Conservation (phyloP, 2,113 vertebrate species). For the Rhea americana region DNA sequence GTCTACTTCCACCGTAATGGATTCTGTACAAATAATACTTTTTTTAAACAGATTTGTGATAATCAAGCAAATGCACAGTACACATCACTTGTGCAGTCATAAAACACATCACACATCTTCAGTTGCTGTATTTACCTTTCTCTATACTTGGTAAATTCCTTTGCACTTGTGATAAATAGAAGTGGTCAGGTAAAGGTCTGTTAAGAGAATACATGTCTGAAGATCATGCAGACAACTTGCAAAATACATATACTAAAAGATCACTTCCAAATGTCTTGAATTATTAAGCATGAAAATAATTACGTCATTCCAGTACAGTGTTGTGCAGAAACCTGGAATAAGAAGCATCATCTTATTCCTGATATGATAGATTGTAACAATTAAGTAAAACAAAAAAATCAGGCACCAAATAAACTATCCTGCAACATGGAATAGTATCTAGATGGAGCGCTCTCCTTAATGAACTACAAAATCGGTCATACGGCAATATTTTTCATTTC, state of each 20-base stretch:
- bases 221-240: conserved; percentile 75
- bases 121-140: conserved; percentile 38
- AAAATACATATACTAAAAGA: conserved; percentile 63
- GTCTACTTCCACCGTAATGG: conserved; percentile 72
- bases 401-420: conserved; percentile 59
- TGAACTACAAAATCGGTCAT: conserved; percentile 41
- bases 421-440: conserved; percentile 36
- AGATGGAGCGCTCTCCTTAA: conserved; percentile 36
- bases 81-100: conserved; percentile 50
- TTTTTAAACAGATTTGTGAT: conserved; percentile 73
- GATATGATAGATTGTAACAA: conserved; percentile 36
- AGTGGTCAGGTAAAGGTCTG: conserved; percentile 59
- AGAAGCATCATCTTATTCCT: conserved; percentile 64
- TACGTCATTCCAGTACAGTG: conserved; percentile 70
- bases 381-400: conserved; percentile 61
- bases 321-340: conserved; percentile 67
- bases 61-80: conserved; percentile 57
- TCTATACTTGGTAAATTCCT: conserved; percentile 36
- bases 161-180: conserved; percentile 64
- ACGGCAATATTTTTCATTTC: neutral
- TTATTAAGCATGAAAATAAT: conserved; percentile 63
- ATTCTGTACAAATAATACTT: conserved; percentile 76
- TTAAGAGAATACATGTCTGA: conserved; percentile 47
- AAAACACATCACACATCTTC: conserved; percentile 57
- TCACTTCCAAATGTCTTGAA: conserved; percentile 37